Conservation (phyloP, 2,797 vertebrate genomes). For the Nannoperca obscura region DNA sequence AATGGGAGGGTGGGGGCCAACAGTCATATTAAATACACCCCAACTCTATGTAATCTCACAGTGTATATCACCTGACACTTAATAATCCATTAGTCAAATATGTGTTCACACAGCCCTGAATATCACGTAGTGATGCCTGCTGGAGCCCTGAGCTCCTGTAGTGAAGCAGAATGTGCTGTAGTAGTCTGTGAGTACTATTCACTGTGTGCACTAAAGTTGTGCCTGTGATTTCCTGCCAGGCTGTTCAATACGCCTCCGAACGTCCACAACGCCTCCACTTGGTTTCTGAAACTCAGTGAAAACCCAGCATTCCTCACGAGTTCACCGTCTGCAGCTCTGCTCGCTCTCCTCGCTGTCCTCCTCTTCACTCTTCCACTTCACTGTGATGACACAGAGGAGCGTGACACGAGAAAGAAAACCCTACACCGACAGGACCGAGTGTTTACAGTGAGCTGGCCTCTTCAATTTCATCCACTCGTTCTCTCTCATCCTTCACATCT, state of each 20-base stretch:
- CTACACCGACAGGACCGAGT: slow-evolving; percentile 46
- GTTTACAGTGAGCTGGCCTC: slow-evolving; percentile 54
- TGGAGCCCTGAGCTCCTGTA: slow-evolving; percentile 31
- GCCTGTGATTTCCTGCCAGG: slow-evolving; percentile 51
- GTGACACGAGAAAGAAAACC: slow-evolving; percentile 41
- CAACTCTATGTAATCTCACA: neutral
- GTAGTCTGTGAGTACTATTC: slow-evolving; percentile 15
- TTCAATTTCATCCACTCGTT: slow-evolving; percentile 30
- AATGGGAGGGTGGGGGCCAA: too few relatives aligned
- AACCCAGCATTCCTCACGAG: slow-evolving; percentile 28
- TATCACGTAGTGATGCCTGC: slow-evolving; percentile 1
- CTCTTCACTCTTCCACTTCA: slow-evolving; percentile 25
- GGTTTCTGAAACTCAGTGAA: slow-evolving; percentile 31
- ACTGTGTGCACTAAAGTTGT: neutral
- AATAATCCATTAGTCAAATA: slow-evolving; percentile 1
- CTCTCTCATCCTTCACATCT: slow-evolving; percentile 15
- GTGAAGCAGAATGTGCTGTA: slow-evolving; percentile 10
- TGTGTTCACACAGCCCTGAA: neutral
- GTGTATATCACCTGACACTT: neutral
- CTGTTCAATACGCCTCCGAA: slow-evolving; percentile 37
- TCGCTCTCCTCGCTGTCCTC: neutral
- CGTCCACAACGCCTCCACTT: slow-evolving; percentile 41
- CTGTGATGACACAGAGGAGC: slow-evolving; percentile 43
- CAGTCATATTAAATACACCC: too few relatives aligned
- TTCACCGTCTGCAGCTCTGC: slow-evolving; percentile 22